These are phyloP conservation scores for Neodiprion pinetum DNA, from an alignment of 1,140 invertebrate species.

Conservation along the genomic window DNA sequence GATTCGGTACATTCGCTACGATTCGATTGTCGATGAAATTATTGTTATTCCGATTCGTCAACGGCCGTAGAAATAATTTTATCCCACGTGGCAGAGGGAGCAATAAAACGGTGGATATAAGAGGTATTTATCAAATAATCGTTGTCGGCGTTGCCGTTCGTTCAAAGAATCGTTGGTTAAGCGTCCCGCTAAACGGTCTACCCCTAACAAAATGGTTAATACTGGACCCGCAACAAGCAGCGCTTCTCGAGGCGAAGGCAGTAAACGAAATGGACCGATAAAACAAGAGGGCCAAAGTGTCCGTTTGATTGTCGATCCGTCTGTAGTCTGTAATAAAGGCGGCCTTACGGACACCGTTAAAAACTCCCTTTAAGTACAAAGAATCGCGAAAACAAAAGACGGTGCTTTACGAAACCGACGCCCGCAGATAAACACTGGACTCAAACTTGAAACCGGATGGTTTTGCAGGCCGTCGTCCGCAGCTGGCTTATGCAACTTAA, in stretches of 20 bases:
- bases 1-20: background rate
- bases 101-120: background rate
- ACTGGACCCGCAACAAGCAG: background rate
- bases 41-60: no score
- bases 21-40: background rate
- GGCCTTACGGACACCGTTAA: conserved; percentile 6
- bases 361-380: background rate
- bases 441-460: background rate
- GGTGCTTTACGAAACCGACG: background rate
- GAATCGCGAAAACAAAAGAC: conserved; percentile 7
- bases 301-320: conserved; percentile 3
- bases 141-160: background rate
- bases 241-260: background rate
- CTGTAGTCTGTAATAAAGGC: background rate
- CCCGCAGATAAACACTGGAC: background rate
- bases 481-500: background rate
- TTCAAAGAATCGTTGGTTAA: background rate
- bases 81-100: background rate
- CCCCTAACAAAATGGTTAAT: background rate
- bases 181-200: background rate
- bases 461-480: no score
- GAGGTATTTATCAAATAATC: background rate
- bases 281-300: conserved; percentile 5
- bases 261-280: conserved; percentile 4
- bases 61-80: background rate